Evolutionary conservation across 2,797 vertebrate genomes (phyloP).

Genomic region (Mormyrus proboscirostris): DNA sequence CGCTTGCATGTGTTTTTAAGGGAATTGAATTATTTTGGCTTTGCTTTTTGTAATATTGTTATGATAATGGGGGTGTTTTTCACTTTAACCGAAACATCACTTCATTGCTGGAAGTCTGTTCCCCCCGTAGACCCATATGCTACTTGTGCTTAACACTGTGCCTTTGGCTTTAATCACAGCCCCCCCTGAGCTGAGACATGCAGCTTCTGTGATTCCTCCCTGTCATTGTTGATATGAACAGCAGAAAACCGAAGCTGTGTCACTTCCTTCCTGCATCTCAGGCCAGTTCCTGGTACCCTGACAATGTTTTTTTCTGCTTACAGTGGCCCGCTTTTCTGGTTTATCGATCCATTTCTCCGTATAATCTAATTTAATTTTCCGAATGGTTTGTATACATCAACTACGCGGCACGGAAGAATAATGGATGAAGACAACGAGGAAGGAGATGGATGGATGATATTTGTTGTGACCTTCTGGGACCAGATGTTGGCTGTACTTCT

Average conservation of each 20-base stretch:
- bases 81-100: not conserved
- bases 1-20: not conserved
- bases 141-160: not conserved
- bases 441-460: not conserved
- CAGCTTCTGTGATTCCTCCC: not conserved
- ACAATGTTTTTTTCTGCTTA: not conserved
- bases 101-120: not conserved
- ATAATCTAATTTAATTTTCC: constrained; percentile 6
- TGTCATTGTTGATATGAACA: not conserved
- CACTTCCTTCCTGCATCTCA: not conserved
- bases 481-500: not conserved
- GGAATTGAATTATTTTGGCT: not conserved
- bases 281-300: not conserved
- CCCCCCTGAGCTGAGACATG: constrained; percentile 39
- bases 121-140: not conserved
- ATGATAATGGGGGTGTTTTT: not conserved
- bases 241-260: not conserved
- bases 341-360: not conserved
- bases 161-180: constrained; percentile 44
- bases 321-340: not conserved
- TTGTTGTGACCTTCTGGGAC: not conserved
- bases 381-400: not conserved
- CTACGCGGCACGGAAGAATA: not conserved
- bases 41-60: not conserved
- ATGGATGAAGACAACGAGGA: not conserved